Percentiles rank a stretch among this genome's conserved stretches.
Evolutionary conservation across 2,113 vertebrate genomes (phyloP).

Genomic region (Callipepla californica): DNA sequence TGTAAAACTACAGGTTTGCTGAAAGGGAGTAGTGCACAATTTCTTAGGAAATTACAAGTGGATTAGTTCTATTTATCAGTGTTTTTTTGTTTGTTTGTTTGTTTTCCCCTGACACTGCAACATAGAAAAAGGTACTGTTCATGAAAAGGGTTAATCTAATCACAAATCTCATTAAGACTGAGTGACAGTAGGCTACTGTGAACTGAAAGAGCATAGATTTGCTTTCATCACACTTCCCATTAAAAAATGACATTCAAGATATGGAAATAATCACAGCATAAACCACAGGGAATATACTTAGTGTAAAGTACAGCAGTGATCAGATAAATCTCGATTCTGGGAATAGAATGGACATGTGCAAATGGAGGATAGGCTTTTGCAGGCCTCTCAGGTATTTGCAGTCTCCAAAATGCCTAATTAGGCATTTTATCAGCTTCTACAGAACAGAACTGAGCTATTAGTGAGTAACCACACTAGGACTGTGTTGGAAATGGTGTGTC

Average conservation of each 20-base stretch:
- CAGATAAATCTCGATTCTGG: neutral
- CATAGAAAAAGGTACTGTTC: neutral
- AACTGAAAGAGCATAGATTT: neutral
- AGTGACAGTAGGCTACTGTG: neutral
- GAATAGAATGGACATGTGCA: neutral
- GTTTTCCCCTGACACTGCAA: neutral
- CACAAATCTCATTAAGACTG: conserved; percentile 2
- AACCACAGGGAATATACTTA: neutral
- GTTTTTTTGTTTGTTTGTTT: neutral
- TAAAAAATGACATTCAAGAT: neutral
- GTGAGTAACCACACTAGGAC: neutral
- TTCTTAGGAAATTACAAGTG: neutral
- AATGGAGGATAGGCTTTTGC: neutral
- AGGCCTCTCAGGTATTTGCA: neutral
- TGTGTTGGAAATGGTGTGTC: neutral
- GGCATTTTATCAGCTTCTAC: neutral
- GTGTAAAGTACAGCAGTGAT: neutral
- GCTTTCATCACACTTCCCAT: conserved; percentile 3
- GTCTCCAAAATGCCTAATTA: neutral
- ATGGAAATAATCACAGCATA: neutral
- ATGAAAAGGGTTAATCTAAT: neutral
- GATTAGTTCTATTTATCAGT: neutral
- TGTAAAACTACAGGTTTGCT: neutral
- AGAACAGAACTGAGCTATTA: neutral
- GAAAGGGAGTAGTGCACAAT: neutral